phyloP scores from a whole-genome alignment of 1,140 invertebrate species.

The roundworm (Caenorhabditis elegans) region DNA sequence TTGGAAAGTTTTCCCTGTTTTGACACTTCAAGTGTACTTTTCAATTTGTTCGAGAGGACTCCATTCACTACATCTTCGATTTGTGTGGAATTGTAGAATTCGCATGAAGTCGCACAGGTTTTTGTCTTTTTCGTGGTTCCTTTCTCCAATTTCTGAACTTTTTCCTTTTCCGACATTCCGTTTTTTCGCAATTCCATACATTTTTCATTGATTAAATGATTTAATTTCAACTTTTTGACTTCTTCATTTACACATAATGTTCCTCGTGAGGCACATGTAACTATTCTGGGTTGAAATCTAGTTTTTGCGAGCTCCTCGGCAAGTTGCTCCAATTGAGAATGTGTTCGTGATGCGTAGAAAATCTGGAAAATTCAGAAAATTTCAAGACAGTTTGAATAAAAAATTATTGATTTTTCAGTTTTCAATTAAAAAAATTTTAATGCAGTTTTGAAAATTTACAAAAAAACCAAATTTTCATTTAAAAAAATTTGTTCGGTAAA shows the following conservation, averaged over 20 bases:
- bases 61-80: slow-evolving; percentile 58
- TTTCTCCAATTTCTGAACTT: slow-evolving; percentile 74
- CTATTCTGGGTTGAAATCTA: slow-evolving; percentile 75
- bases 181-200: slow-evolving; percentile 85
- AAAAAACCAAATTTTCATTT: too few species aligned
- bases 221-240: slow-evolving; percentile 77
- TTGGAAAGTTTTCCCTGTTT: background rate
- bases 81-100: slow-evolving; percentile 50
- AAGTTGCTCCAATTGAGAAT: slow-evolving; percentile 93
- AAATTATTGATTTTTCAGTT: too few species aligned
- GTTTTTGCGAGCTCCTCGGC: slow-evolving; percentile 85
- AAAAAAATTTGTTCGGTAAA: too few species aligned
- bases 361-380: slow-evolving; percentile 40
- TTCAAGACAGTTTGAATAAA: too few species aligned
- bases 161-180: slow-evolving; percentile 72
- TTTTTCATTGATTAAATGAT: slow-evolving; percentile 86
- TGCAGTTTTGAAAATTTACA: too few species aligned
- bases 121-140: slow-evolving; percentile 72
- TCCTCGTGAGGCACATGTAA: slow-evolving; percentile 85
- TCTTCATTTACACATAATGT: slow-evolving; percentile 86
- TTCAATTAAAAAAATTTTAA: too few species aligned
- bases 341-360: slow-evolving; percentile 77
- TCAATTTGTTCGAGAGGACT: slow-evolving; percentile 41
- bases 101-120: slow-evolving; percentile 42
- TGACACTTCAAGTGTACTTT: background rate